Percentiles rank a stretch among this genome's conserved stretches.
phyloP scores from a whole-genome alignment of 2,113 vertebrate species.

The Notiomystis cincta region DNA sequence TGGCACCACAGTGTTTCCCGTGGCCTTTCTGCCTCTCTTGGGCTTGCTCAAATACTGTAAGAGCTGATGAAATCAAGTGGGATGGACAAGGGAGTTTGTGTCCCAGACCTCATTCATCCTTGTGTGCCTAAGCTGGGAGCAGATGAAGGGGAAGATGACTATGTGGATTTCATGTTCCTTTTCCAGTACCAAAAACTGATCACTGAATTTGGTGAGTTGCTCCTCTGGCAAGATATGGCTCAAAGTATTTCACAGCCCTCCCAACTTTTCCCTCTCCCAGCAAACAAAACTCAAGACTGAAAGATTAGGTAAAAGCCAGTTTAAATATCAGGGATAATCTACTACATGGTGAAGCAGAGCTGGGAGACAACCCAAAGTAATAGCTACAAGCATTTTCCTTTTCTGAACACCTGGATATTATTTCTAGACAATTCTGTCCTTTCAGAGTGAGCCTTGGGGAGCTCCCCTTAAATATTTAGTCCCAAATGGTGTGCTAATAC shows the following conservation, averaged over 20 bases:
- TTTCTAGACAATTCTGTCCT: background rate
- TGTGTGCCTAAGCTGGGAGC: rapidly evolving
- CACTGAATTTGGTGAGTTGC: background rate
- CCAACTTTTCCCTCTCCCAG: background rate
- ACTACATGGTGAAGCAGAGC: background rate
- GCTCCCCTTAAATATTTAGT: background rate
- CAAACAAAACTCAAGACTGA: background rate
- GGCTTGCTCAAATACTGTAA: background rate
- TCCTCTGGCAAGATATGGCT: background rate
- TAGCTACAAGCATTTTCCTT: background rate
- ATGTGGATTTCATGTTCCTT: background rate
- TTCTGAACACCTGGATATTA: background rate
- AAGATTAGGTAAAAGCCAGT: background rate
- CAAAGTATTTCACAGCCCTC: background rate
- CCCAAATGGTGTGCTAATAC: background rate
- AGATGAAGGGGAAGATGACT: background rate
- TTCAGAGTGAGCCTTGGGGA: background rate
- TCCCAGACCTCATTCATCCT: background rate
- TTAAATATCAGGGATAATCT: background rate
- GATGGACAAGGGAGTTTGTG: background rate
- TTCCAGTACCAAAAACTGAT: background rate
- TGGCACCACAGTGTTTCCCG: background rate
- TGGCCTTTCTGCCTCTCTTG: background rate
- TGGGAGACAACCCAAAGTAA: background rate
- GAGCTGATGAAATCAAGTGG: background rate